A percentile compares a stretch with the other conserved stretches of the same genome.
phyloP scores from a whole-genome alignment of 2,797 vertebrate genomes.

The Gallinago solitaria region DNA sequence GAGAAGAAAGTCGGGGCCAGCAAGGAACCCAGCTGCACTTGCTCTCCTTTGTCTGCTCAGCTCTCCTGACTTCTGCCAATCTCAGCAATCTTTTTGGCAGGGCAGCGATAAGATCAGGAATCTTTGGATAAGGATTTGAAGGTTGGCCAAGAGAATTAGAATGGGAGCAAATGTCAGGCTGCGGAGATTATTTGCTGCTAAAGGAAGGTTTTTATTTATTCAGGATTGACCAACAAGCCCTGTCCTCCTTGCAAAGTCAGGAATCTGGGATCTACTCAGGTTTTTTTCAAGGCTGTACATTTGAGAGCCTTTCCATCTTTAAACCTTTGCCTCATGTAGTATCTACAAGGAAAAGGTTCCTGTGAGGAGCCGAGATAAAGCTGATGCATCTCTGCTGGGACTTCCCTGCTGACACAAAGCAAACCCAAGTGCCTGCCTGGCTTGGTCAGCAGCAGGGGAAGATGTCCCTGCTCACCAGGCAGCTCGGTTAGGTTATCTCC shows the following conservation, averaged over 20 bases:
- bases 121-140: conserved; percentile 26
- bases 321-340: fast-evolving
- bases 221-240: neutral
- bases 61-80: neutral
- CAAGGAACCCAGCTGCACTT: neutral
- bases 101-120: neutral
- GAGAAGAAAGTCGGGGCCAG: neutral
- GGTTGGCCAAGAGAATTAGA: neutral
- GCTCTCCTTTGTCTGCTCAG: neutral
- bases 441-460: neutral
- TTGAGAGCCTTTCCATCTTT: neutral
- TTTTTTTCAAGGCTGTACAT: neutral
- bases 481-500: neutral
- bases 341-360: neutral
- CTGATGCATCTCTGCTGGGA: neutral
- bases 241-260: neutral
- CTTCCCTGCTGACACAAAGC: neutral
- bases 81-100: neutral
- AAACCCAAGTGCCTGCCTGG: fast-evolving
- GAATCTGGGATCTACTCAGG: neutral
- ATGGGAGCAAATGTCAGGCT: neutral
- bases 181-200: neutral
- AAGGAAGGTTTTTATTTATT: neutral
- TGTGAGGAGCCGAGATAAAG: neutral
- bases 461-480: neutral